Conservation (phyloP, 2,797 vertebrate species). For the Pitangus sulphuratus region DNA sequence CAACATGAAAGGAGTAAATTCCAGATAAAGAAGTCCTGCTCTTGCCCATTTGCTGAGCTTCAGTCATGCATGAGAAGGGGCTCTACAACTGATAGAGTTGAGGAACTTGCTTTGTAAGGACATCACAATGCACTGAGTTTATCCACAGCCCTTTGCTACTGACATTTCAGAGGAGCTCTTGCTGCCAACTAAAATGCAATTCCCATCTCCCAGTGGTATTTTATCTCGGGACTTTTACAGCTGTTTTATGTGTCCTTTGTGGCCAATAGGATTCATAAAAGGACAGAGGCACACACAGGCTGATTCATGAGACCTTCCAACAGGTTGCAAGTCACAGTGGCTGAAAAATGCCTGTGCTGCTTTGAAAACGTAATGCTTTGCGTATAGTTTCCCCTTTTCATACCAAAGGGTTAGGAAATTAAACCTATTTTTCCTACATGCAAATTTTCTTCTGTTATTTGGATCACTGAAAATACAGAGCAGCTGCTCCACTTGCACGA, state of each 20-base stretch:
- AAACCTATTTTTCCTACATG: slow-evolving; percentile 33
- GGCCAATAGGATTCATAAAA: not conserved
- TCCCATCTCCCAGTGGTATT: not conserved
- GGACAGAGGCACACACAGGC: not conserved
- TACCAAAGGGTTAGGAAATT: not conserved
- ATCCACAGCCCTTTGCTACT: not conserved
- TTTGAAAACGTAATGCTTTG: not conserved
- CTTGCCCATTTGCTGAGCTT: not conserved
- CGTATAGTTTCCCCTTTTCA: not conserved
- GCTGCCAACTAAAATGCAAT: not conserved
- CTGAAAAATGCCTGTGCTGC: not conserved
- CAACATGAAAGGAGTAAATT: not conserved
- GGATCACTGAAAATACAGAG: slow-evolving; percentile 31
- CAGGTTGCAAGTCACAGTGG: not conserved
- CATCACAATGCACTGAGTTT: not conserved
- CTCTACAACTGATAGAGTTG: not conserved
- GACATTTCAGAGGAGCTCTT: not conserved
- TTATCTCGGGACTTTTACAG: not conserved
- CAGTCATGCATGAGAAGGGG: not conserved
- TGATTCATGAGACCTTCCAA: not conserved
- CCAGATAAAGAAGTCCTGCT: not conserved
- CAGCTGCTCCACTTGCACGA: slow-evolving; percentile 51
- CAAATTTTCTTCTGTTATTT: slow-evolving; percentile 43
- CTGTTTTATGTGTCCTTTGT: not conserved
- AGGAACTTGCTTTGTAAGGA: not conserved